A percentile compares a stretch with the other conserved stretches of the same genome.
Conservation (phyloP, 1,140 invertebrate genomes). For the Glossosoma conforme region DNA sequence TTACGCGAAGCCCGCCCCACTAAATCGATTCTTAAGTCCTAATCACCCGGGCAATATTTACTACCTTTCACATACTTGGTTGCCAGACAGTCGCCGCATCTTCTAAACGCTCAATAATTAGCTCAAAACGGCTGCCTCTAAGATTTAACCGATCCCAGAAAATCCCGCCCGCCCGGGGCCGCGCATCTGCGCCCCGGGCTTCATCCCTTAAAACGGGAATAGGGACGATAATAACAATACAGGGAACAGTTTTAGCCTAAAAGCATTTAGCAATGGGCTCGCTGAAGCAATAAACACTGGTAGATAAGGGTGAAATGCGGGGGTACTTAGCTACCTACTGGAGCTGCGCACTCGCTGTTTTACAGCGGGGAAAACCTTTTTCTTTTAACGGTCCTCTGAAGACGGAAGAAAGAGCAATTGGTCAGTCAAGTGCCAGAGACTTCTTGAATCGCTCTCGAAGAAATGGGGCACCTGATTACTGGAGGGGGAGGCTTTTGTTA, state of each 20-base stretch:
- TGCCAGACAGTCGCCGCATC: too few relatives aligned
- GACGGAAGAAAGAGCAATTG: constrained; percentile 6
- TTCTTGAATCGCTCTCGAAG: constrained; percentile 2
- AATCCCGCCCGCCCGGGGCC: constrained; percentile 1
- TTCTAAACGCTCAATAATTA: constrained; percentile 13
- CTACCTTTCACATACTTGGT: too few relatives aligned
- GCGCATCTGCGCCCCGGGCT: constrained; percentile 15
- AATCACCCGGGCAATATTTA: too few relatives aligned
- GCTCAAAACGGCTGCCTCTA: constrained; percentile 13
- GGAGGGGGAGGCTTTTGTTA: background rate
- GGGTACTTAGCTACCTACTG: constrained; percentile 6
- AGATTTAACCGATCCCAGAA: constrained; percentile 7
- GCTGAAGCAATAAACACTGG: constrained; percentile 22
- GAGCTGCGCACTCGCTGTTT: constrained; percentile 7
- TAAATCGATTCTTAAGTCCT: too few relatives aligned
- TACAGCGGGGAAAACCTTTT: constrained; percentile 13
- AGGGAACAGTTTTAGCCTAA: constrained; percentile 22
- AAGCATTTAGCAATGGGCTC: constrained; percentile 24
- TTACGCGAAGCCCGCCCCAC: too few relatives aligned
- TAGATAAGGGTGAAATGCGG: constrained; percentile 15
- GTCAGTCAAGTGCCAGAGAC: constrained; percentile 8
- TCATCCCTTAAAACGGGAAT: constrained; percentile 15
- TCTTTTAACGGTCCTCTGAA: constrained; percentile 12
- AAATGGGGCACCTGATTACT: constrained; percentile 7
- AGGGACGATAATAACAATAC: constrained; percentile 21